Conservation (phyloP, 2,888 invertebrate genomes). For the Atethmia centrago region DNA sequence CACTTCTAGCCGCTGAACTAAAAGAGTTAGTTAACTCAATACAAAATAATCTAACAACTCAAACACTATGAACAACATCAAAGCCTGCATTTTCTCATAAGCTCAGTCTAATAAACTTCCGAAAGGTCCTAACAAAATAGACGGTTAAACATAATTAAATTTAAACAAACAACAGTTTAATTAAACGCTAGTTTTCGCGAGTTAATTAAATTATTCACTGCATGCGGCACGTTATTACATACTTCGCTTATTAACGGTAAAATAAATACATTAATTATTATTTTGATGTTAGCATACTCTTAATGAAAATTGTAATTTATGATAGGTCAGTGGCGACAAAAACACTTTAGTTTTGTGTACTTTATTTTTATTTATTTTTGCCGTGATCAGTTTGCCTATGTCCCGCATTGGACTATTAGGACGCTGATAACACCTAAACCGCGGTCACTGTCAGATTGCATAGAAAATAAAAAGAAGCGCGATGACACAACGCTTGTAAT, state of each 20-base stretch:
- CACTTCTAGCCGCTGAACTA: background rate
- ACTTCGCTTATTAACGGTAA: conserved; percentile 41
- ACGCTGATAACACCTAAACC: too few relatives aligned
- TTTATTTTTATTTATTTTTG: background rate
- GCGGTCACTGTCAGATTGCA: too few relatives aligned
- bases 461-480: too few relatives aligned
- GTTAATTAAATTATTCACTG: conserved; percentile 61
- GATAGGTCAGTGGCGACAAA: background rate
- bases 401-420: too few relatives aligned
- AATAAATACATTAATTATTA: conserved; percentile 56
- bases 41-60: background rate
- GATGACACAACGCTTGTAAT: too few relatives aligned
- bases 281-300: conserved; percentile 35
- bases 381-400: background rate
- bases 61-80: conserved; percentile 26
- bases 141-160: conserved; percentile 44
- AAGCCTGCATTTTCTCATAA: conserved; percentile 25
- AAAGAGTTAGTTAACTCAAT: conserved; percentile 16
- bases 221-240: conserved; percentile 48
- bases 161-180: conserved; percentile 41
- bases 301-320: conserved; percentile 25
- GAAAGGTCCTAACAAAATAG: conserved; percentile 31
- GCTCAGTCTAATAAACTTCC: conserved; percentile 42
- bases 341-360: background rate
- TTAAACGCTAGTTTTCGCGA: conserved; percentile 40